phyloP scores from a whole-genome alignment of 2,113 vertebrate genomes.

The Phainopepla nitens region DNA sequence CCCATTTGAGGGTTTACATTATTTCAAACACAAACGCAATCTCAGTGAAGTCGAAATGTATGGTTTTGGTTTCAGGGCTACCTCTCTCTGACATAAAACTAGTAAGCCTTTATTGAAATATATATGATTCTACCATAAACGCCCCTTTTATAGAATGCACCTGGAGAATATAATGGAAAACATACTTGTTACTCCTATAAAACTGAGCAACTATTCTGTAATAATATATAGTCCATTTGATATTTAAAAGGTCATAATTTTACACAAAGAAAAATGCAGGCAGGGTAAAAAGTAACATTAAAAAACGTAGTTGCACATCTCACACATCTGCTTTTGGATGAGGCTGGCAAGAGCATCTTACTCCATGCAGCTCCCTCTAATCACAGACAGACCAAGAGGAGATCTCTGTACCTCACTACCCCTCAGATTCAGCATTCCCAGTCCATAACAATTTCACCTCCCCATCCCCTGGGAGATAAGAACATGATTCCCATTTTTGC shows the following conservation, averaged over 20 bases:
- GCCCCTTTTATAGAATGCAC: constrained; percentile 61
- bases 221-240: constrained; percentile 31
- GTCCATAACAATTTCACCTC: not conserved
- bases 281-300: not conserved
- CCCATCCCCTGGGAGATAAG: not conserved
- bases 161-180: constrained; percentile 54
- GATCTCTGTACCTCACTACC: not conserved
- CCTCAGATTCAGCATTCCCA: not conserved
- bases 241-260: constrained; percentile 60
- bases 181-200: constrained; percentile 17
- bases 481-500: not conserved
- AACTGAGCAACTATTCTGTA: not conserved
- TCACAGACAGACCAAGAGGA: not conserved
- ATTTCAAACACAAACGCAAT: constrained; percentile 19
- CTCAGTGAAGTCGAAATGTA: constrained; percentile 21
- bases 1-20: not conserved
- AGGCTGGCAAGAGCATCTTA: not conserved
- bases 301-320: not conserved
- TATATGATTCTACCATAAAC: constrained; percentile 58
- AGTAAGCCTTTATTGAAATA: constrained; percentile 65
- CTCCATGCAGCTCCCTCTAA: not conserved
- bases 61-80: constrained; percentile 54
- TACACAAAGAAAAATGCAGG: constrained; percentile 19
- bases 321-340: constrained; percentile 5
- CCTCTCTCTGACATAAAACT: constrained; percentile 53